Evolutionary conservation across 2,888 invertebrate species (phyloP), one percentile per base, ranked within the genome.

Genomic region (Platycheirus rosarum): DNA sequence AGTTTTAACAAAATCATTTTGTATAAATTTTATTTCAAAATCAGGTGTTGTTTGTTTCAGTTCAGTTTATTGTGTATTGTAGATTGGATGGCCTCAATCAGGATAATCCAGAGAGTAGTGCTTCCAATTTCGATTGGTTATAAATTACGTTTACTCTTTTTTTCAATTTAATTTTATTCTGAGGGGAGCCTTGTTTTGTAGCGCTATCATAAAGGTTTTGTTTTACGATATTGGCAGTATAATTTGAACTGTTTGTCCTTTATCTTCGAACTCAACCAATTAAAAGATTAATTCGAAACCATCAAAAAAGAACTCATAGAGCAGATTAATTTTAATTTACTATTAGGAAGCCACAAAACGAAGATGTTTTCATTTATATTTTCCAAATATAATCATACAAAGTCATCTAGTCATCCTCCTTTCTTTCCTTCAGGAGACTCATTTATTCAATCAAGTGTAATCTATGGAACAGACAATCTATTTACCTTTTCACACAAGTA

Each of bases 51-150:
- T 55, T 55, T 55, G 55, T 55, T 55, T 40, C 23, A 55, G n/a
- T n/a, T n/a, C n/a, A n/a, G 55, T 55, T 55, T 55, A 55, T 55
- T 55, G 55, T 55, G 37, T 55, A 18, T n/a, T 37, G 55, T 55
- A 32, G 37, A 9, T 16, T 20, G 18, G 32, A 5, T 32, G 29
- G 29, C 3, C 8, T 40, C 23, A 37, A 37, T 40, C 13, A 37
- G 55, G 55, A 55, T 55, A 16, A 55, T 55, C 40, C 37, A 14
- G 23, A 23, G 13, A 23, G 40, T 13, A 40, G 20, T 40, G 57
- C 20, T 55, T 40, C 37, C 55, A 40, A 40, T 40, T 37, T 55
- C 23, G 55, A 55, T 40, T 55, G 55, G 55, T 37, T 40, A 55
- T 55, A 55, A 55, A 55, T 55, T 37, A 55, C 40, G 37, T 37